Base-by-base conservation (phyloP, 2,888 invertebrate species). In the Busseola fusca region DNA sequence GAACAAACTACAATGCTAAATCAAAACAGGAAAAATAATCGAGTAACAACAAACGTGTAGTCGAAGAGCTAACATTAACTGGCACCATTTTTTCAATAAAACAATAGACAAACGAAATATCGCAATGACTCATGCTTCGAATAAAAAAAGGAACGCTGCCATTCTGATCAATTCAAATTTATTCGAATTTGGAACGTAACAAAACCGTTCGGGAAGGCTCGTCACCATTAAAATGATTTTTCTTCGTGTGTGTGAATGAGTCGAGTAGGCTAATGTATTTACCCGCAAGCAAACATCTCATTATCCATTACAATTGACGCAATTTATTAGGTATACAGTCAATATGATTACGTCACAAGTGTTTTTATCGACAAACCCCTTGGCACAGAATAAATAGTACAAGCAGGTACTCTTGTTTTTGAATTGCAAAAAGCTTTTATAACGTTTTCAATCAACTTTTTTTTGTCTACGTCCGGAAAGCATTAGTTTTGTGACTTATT, bases 241-340 rank as follows among this genome's bases (percentile, higher is more conserved):
- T 63, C 59, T 21, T 67, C n/a, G n/a, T n/a, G n/a, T n/a, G n/a
- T 50, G 67, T 69, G 69, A 68, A 69, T 84, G 73, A 76, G 65
- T 68, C 69, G 34, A 72, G 63, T 68, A 69, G 54, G 66, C 70
- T 81, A 81, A 83, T 83, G 80, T 82, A 83, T 83, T 82, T 74
- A 62, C 56, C 37, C 56, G 30, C 48, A 66, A 72, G 69, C 62
- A 78, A 77, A 64, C 70, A 76, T 69, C 70, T 60, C 63, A 52
- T 71, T 71, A 76, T 68, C 74, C 71, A 74, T 81, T 85, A 85
- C 50, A 65, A 54, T 27, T 84, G 69, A 74, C 66, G 72, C 57
- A 81, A 72, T 81, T 84, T 81, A 84, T 72, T 72, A 81, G 18
- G 34, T 71, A 68, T 64, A 64, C 60, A 66, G 42, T 66, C 59